These are phyloP conservation scores for Agriopis leucophaearia DNA, from an alignment of 2,888 invertebrate genomes.

Conservation along the genomic window DNA sequence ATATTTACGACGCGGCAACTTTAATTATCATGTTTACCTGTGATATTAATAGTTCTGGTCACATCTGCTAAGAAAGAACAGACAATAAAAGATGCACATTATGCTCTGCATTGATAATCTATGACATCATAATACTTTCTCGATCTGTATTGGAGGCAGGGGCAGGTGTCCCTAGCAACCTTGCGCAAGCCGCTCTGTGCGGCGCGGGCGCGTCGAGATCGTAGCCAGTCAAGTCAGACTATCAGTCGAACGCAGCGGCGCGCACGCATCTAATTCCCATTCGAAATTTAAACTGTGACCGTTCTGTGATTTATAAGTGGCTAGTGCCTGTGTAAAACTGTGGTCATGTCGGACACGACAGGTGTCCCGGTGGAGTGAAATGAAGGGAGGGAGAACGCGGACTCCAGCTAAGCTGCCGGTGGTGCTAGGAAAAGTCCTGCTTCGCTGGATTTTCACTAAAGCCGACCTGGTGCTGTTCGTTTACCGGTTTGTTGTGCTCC, in stretches of 20 bases:
- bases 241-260: constrained; percentile 49
- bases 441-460: constrained; percentile 88
- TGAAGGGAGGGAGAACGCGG: constrained; percentile 70
- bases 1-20: constrained; percentile 2
- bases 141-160: constrained; percentile 62
- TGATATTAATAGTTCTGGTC: neutral
- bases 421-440: constrained; percentile 84
- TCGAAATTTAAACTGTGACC: constrained; percentile 6
- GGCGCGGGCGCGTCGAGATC: constrained; percentile 42
- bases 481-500: constrained; percentile 84
- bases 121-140: constrained; percentile 71
- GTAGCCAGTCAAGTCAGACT: constrained; percentile 47
- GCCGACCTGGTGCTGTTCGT: constrained; percentile 87
- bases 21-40: constrained; percentile 1
- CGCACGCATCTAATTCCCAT: constrained; percentile 49
- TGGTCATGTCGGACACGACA: constrained; percentile 52
- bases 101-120: constrained; percentile 53
- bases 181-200: constrained; percentile 65
- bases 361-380: constrained; percentile 65
- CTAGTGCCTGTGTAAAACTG: constrained; percentile 26
- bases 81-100: constrained; percentile 24
- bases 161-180: constrained; percentile 64
- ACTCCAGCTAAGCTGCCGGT: constrained; percentile 69
- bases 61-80: constrained; percentile 2
- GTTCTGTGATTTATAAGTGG: constrained; percentile 15